phyloP scores from a whole-genome alignment of 2,797 vertebrate genomes.

The Brachymystax lenok region DNA sequence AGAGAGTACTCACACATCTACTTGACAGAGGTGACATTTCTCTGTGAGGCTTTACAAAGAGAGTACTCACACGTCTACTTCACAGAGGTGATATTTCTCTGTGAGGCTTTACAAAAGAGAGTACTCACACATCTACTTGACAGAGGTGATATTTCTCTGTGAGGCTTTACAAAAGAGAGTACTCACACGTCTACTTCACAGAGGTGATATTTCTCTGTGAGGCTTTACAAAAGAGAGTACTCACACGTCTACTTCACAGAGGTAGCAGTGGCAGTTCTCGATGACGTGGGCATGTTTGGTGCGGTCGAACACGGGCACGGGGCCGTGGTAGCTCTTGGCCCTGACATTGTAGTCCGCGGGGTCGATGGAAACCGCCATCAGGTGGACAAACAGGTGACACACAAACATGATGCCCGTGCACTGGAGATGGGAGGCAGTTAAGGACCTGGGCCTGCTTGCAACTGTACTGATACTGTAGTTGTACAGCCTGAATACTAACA shows the following conservation, averaged over 20 bases:
- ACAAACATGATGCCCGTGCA: constrained; percentile 86
- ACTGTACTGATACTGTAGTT: too few relatives aligned
- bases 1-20: too few relatives aligned
- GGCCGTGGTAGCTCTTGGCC: constrained; percentile 81
- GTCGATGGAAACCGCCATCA: constrained; percentile 89
- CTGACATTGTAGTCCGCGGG: constrained; percentile 90
- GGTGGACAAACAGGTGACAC: constrained; percentile 88
- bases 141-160: not conserved
- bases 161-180: not conserved
- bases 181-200: too few relatives aligned
- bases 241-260: constrained; percentile 97
- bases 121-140: too few relatives aligned
- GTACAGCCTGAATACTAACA: too few relatives aligned
- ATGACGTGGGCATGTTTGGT: constrained; percentile 92
- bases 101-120: not conserved
- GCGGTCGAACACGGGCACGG: constrained; percentile 85
- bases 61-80: too few relatives aligned
- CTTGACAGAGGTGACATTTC: not conserved
- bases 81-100: not conserved
- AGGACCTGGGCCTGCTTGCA: not conserved
- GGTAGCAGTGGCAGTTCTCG: constrained; percentile 95
- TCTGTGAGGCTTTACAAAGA: not conserved
- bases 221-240: constrained; percentile 53
- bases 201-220: not conserved
- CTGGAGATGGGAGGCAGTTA: constrained; percentile 62